phyloP scores from a whole-genome alignment of 2,888 invertebrate species.

The Deilephila elpenor region DNA sequence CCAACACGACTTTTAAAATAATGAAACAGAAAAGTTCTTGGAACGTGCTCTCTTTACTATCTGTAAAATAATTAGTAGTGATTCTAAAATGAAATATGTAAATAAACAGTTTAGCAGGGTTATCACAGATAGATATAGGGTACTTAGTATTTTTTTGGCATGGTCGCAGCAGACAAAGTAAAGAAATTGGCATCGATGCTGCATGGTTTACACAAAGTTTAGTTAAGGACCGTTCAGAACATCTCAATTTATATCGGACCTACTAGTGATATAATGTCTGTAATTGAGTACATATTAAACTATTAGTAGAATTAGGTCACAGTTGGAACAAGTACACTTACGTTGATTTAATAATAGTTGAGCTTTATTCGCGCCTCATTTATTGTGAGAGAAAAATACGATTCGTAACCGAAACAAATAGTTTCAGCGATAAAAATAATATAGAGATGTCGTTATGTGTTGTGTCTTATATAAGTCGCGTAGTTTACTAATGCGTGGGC shows the following conservation, averaged over 20 bases:
- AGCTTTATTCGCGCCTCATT: background rate
- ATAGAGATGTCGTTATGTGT: background rate
- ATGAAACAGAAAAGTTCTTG: background rate
- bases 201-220: background rate
- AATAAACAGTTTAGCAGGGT: conserved; percentile 46
- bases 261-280: background rate
- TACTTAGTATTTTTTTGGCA: conserved; percentile 50
- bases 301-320: conserved; percentile 7
- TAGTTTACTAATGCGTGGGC: conserved; percentile 32
- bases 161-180: conserved; percentile 49
- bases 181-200: conserved; percentile 53
- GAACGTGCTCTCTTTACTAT: conserved; percentile 27
- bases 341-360: background rate
- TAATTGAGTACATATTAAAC: conserved; percentile 3
- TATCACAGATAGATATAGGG: conserved; percentile 37
- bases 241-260: background rate
- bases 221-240: background rate
- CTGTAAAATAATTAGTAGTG: conserved; percentile 24
- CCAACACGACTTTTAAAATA: conserved; percentile 10
- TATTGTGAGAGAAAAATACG: background rate
- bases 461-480: conserved; percentile 3
- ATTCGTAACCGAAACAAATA: background rate
- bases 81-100: conserved; percentile 31
- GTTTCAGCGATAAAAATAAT: conserved; percentile 2
- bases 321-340: background rate